A percentile compares a stretch with the other conserved stretches of the same genome.
phyloP scores from a whole-genome alignment of 2,888 invertebrate species.

The Lumbricus terrestris region DNA sequence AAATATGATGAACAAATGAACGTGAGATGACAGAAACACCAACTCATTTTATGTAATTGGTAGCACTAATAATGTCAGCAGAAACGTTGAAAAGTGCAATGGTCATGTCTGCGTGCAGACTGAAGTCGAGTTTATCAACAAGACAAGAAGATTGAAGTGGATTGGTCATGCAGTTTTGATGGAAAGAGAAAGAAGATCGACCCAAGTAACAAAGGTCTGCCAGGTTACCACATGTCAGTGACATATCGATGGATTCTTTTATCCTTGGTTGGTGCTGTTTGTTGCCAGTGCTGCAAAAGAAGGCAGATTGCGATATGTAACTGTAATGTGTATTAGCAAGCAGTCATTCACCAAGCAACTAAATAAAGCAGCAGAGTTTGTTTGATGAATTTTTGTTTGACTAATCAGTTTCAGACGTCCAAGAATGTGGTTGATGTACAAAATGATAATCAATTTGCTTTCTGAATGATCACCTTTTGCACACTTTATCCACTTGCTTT shows the following conservation, averaged over 20 bases:
- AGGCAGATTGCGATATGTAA: neutral
- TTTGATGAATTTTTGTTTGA: neutral
- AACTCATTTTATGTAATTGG: neutral
- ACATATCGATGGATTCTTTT: neutral
- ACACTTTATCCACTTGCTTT: neutral
- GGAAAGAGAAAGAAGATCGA: neutral
- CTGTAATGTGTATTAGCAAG: neutral
- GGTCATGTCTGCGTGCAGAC: neutral
- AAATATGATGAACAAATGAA: too few relatives aligned
- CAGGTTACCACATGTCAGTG: neutral
- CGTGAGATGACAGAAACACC: neutral
- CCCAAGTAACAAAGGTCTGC: neutral
- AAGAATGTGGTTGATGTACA: neutral
- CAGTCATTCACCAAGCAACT: neutral
- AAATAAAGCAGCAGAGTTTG: neutral
- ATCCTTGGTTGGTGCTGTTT: too few relatives aligned
- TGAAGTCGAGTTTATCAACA: neutral
- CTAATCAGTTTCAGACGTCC: neutral
- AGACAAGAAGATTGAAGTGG: neutral
- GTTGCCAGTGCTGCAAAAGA: neutral
- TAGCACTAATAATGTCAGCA: neutral
- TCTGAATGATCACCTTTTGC: neutral
- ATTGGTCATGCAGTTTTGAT: neutral
- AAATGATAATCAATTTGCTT: neutral
- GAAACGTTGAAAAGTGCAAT: neutral